Percentiles rank a stretch among this genome's conserved stretches.
phyloP scores from a whole-genome alignment of 2,113 vertebrate species.

The Vanacampus margaritifer region DNA sequence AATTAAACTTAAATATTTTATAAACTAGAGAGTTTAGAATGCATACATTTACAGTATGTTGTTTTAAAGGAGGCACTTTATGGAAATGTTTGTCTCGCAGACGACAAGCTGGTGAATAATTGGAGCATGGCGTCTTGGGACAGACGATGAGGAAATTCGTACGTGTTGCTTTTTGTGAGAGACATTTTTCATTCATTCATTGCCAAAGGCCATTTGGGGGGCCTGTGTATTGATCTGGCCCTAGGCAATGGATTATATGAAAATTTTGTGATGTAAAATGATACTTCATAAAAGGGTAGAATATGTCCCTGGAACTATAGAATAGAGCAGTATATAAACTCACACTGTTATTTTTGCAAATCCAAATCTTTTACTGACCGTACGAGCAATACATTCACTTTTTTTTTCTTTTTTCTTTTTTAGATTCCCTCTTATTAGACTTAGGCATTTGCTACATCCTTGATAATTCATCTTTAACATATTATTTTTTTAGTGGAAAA shows the following conservation, averaged over 20 bases:
- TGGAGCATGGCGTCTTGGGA: not conserved
- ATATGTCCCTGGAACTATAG: not conserved
- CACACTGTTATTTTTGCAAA: not conserved
- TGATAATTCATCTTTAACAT: too few relatives aligned
- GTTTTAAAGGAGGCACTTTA: not conserved
- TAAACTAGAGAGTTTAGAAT: not conserved
- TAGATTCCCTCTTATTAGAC: too few relatives aligned
- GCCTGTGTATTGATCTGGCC: not conserved
- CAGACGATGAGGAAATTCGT: not conserved
- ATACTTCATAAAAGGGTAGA: not conserved
- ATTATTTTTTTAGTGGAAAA: too few relatives aligned
- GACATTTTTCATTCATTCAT: not conserved
- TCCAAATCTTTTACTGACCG: too few relatives aligned
- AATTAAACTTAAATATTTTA: not conserved
- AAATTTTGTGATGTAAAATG: not conserved
- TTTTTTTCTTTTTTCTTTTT: too few relatives aligned
- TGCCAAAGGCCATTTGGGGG: not conserved
- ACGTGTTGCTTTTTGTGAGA: not conserved
- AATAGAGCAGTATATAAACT: not conserved
- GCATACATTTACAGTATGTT: not conserved
- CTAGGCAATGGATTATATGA: not conserved
- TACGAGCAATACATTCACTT: too few relatives aligned
- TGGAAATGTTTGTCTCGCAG: not conserved
- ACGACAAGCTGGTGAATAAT: not conserved
- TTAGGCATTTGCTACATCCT: too few relatives aligned